These are phyloP conservation scores for Ectropis grisescens DNA, from an alignment of 1,140 invertebrate genomes.

Conservation along the genomic window DNA sequence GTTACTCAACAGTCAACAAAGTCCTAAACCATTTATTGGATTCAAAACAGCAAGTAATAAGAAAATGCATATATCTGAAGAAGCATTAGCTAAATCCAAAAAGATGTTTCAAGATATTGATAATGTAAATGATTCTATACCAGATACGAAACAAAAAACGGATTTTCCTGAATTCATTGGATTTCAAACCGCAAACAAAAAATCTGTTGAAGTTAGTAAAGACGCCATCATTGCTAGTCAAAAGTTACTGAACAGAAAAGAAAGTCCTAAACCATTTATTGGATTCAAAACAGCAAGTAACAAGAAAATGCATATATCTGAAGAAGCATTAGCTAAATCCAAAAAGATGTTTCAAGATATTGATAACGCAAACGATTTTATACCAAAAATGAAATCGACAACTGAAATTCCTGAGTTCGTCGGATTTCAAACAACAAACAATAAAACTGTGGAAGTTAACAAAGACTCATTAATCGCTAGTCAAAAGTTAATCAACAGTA, in stretches of 20 bases:
- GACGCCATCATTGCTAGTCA: slow-evolving; percentile 15
- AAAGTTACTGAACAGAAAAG: neutral
- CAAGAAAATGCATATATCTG: slow-evolving; percentile 29
- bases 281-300: slow-evolving; percentile 31
- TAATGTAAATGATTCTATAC: too few relatives aligned
- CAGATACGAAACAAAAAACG: slow-evolving; percentile 1
- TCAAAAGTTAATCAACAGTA: too few relatives aligned
- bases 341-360: slow-evolving; percentile 21
- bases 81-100: slow-evolving; percentile 39
- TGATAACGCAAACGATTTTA: neutral
- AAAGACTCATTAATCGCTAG: slow-evolving; percentile 29
- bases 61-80: slow-evolving; percentile 30
- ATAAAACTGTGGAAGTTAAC: slow-evolving; percentile 34
- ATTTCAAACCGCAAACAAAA: neutral
- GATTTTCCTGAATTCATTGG: neutral
- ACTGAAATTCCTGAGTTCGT: too few relatives aligned
- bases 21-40: too few relatives aligned
- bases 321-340: slow-evolving; percentile 20
- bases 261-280: slow-evolving; percentile 5
- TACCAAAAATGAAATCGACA: too few relatives aligned
- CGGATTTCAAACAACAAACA: slow-evolving; percentile 27
- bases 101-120: slow-evolving; percentile 31
- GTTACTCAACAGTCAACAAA: too few relatives aligned
- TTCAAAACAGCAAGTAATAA: slow-evolving; percentile 34
- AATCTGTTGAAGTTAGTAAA: neutral